Base-by-base conservation (phyloP, 2,888 invertebrate species). In the Encarsia formosa region DNA sequence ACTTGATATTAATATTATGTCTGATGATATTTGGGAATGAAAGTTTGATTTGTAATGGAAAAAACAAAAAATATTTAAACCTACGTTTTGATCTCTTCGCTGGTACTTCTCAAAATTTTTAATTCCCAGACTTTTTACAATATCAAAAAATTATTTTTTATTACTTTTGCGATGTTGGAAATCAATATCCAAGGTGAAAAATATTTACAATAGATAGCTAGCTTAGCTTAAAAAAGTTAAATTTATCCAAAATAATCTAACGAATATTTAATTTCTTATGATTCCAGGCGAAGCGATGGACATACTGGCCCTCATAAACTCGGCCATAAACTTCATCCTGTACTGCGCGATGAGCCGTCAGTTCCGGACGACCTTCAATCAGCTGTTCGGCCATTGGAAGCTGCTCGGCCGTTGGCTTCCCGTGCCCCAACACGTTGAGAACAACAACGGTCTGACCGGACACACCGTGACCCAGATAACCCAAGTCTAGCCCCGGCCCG, bases 341-440 rank as follows among this genome's bases (percentile, higher is more conserved):
- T 96, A 95, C 72, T 95, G 94, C 67, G 81, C 89, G 46, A 95
- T 96, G 95, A 93, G 92, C 56, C 82, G 89, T 57, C 94, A 94
- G 79, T 96, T 96, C 73, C 81, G 96, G 15, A 83, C 82, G 61
- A 88, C 88, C 2, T 91, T 88, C 69, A 78, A 83, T 11, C 81
- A 84, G 65, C 75, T 90, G 63, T 84, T 91, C 67, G 72, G 73
- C 58, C 62, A 63, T 35, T 67, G 68, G 65, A 64, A 64, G 56
- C 57, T 68, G 11, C 55, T 66, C 22, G 65, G 63, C 38, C 61
- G 63, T 37, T 73, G 71, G 69, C 62, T 63, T 40, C 64, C 67
- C 13, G 65, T 69, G n/a, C 65, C 67, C 15, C 65, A 64, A 20
- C 67, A 69, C 52, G 57, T 61, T 19, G 61, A 63, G 42, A 66